A percentile compares a stretch with the other conserved stretches of the same genome.
Conservation (phyloP, 2,113 vertebrate species). For the Turdus rufiventris region DNA sequence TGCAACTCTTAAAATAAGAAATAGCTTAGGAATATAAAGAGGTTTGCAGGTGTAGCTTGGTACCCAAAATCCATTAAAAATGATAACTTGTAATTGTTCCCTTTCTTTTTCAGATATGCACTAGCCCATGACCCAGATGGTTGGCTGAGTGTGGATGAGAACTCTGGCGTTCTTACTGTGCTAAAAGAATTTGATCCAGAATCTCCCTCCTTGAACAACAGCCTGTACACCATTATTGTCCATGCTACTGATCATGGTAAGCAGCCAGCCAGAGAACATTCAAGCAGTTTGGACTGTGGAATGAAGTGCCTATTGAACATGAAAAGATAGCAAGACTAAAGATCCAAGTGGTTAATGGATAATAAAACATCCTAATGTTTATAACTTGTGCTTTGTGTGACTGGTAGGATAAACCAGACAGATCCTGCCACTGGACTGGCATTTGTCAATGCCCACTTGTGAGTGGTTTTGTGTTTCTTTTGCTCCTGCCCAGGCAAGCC, state of each 20-base stretch:
- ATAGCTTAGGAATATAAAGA: not conserved
- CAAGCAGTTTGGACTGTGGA: not conserved
- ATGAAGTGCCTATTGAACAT: not conserved
- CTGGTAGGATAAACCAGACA: not conserved
- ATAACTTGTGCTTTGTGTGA: not conserved
- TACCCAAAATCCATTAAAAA: not conserved
- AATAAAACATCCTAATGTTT: not conserved
- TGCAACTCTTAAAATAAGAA: not conserved
- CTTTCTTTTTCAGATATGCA: not conserved
- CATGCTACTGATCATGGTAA: not conserved
- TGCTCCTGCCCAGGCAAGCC: not conserved
- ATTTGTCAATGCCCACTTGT: not conserved
- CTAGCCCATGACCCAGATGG: not conserved
- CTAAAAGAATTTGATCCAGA: not conserved
- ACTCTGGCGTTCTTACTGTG: not conserved
- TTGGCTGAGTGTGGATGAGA: not conserved
- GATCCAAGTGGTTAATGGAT: not conserved
- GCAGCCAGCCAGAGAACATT: not conserved
- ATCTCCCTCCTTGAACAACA: not conserved
- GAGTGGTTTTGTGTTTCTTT: not conserved
- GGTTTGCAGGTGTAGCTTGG: not conserved
- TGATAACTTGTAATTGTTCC: not conserved
- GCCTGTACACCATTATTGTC: not conserved
- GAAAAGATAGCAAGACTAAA: not conserved
- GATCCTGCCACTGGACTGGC: not conserved